Conservation (phyloP, 2,797 vertebrate genomes). For the Darevskia mixta region DNA sequence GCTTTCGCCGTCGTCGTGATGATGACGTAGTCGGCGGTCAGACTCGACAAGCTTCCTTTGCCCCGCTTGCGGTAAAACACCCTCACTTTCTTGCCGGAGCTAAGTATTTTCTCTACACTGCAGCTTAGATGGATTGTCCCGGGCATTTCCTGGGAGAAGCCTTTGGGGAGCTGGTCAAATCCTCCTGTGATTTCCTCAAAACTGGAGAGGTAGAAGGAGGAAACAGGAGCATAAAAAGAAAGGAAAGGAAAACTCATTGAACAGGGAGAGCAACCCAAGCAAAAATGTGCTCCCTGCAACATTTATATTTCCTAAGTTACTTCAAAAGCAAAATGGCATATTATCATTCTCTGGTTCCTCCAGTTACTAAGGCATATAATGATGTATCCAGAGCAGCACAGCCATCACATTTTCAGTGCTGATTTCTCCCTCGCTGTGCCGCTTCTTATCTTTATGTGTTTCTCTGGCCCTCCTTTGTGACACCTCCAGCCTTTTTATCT, state of each 20-base stretch:
- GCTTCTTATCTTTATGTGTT: background rate
- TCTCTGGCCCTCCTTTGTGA: background rate
- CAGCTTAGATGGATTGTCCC: slow-evolving; percentile 78
- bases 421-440: background rate
- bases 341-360: background rate
- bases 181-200: slow-evolving; percentile 84
- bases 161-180: slow-evolving; percentile 80
- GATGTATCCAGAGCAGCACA: background rate
- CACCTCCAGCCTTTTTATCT: background rate
- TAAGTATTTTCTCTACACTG: slow-evolving; percentile 78
- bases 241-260: background rate
- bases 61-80: slow-evolving; percentile 67
- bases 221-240: background rate
- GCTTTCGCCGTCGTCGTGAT: slow-evolving; percentile 84
- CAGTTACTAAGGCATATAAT: background rate
- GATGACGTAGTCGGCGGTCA: slow-evolving; percentile 76
- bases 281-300: background rate
- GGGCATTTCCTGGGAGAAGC: slow-evolving; percentile 75
- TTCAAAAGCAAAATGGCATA: background rate
- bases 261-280: background rate
- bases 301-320: background rate
- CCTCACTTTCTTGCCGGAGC: slow-evolving; percentile 64
- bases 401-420: background rate
- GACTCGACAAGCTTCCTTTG: rapidly evolving
- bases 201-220: slow-evolving; percentile 66